Evolutionary conservation across 2,797 vertebrate genomes (phyloP), one percentile per base, ranked within the genome.

Genomic region (Silurus aristotelis): DNA sequence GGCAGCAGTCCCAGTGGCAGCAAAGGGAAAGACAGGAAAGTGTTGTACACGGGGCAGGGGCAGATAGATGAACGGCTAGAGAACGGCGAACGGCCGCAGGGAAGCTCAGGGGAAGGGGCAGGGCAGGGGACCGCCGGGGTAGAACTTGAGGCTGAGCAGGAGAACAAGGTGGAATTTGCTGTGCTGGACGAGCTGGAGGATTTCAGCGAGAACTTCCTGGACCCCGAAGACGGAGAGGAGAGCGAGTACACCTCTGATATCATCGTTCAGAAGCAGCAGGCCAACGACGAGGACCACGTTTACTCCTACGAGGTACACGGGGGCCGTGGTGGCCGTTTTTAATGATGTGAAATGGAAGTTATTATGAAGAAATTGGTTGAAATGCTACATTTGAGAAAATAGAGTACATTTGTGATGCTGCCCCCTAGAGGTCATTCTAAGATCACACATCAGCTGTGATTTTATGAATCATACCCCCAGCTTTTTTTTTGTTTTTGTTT

Each of bases 101-200:
- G 95, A 90, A 94, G 92, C 86, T 83, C 89, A 64, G 96, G 96
- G 90, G 95, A 94, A 1, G 95, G 95, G 88, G 89, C 91, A 91
- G 94, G 89, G 84, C 93, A 92, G 80, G 88, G 94, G 85, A 93
- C 95, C 92, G 95, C 93, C 87, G 94, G 95, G 83, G 96, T 97
- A 87, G 97, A 98, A 79, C 90, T 93, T 82, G 97, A 98, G 90
- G 90, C 91, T 90, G 97, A 98, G 91, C 92, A 95, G 92, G 98
- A 99, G 93, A 99, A 98, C 92, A 98, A 98, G 95, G 98, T 99
- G 91, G 98, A 99, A 90, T 99, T 97, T 85, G 98, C 98, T 58
- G 98, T 99, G 90, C 94, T 99, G 93, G 98, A 99, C 93, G 98
- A 99, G 92, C 95, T 99, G 94, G 98, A 98, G 92, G 98, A 99